Evolutionary conservation across 2,113 vertebrate genomes (phyloP), one percentile per base, ranked within the genome.

Genomic region (Hassar affinis): DNA sequence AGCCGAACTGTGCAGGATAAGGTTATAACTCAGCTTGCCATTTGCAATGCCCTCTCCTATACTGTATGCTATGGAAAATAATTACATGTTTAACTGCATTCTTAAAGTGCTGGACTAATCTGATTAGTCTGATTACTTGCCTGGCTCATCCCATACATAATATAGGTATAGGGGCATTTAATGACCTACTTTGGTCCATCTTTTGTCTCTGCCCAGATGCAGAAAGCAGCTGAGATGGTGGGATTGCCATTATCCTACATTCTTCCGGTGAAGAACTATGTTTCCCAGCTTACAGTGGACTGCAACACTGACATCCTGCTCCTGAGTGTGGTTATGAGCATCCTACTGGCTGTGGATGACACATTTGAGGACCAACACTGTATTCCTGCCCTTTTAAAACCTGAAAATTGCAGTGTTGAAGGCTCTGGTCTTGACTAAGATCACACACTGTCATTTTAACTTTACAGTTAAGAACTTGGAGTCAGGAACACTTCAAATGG

Each of bases 211-310:
- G 6, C 15, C 22, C 54, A 88, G 87, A 78, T 89, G 71, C 68
- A 87, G 62, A 83, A 87, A 20, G 80, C 85, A 38, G 88, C 80
- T 3, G 74, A 85, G 52, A 4, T 89, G 54, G 64, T 88, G 38
- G 85, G 68, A 27, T 15, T 89, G 78, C 83, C 88, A 0, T 18
- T 86, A 45, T 89, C 74, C 71, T 84, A 68, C n/a, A 78, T 89
- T 59, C n/a, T 88, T 9, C 86, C 88, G 1, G 80, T 89, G 18
- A 89, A 85, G 80, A 89, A 89, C 83, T 89, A 89, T 56, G 12
- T 30, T 22, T 77, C 61, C 42, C 64, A 64, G 45, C 72, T 81
- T 30, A 47, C 80, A n/a, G 78, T 85, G 51, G 72, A 82, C 51
- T 56, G 59, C 57, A 83, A 75, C 59, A 66, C 69, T 20, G 88